Conservation (phyloP, 2,113 vertebrate genomes). For the Rhabdornis inornatus region DNA sequence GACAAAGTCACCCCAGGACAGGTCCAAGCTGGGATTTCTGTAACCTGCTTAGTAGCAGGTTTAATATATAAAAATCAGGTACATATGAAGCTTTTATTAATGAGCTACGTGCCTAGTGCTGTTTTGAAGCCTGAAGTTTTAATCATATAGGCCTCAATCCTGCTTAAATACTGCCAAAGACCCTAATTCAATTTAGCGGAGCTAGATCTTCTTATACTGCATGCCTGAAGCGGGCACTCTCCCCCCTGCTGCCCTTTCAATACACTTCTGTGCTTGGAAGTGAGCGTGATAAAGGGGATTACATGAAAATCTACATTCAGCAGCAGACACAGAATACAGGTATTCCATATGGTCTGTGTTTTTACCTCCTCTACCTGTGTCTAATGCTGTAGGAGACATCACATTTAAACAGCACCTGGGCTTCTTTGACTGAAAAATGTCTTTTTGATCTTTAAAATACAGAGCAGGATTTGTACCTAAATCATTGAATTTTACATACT, state of each 20-base stretch:
- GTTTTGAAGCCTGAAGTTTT: background rate
- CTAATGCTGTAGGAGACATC: background rate
- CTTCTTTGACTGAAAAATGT: background rate
- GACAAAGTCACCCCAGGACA: too few relatives aligned
- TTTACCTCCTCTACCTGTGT: background rate
- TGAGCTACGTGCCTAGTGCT: background rate
- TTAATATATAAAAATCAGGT: background rate
- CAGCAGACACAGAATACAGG: background rate
- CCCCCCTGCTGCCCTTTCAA: background rate
- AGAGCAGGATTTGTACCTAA: background rate
- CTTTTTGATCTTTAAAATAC: background rate
- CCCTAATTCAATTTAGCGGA: background rate
- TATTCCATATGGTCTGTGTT: background rate
- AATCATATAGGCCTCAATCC: background rate
- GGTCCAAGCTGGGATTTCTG: background rate
- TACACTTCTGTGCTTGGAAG: background rate
- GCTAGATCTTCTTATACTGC: background rate
- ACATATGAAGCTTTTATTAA: background rate
- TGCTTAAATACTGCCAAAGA: background rate
- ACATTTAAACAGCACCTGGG: background rate
- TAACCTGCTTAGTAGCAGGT: background rate
- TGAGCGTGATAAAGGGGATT: background rate
- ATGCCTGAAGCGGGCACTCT: background rate
- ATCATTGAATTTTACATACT: background rate
- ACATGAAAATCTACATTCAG: background rate